Conservation (phyloP, 2,888 invertebrate genomes). For the Leptura quadrifasciata region DNA sequence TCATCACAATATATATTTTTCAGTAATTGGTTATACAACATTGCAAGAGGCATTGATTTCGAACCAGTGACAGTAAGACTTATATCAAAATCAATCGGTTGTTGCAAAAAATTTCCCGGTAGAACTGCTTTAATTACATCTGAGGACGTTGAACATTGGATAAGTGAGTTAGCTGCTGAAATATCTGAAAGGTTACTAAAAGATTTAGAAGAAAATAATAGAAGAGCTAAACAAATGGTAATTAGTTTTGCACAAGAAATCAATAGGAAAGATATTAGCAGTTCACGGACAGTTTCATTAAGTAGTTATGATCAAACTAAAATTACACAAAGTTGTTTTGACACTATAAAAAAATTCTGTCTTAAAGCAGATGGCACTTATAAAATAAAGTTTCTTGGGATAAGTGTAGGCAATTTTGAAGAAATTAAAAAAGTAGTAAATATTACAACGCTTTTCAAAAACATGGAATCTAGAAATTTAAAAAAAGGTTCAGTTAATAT, state of each 20-base stretch:
- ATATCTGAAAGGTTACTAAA: conserved; percentile 88
- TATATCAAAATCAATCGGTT: conserved; percentile 94
- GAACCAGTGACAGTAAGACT: conserved; percentile 91
- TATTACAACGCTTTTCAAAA: conserved; percentile 66
- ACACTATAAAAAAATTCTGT: conserved; percentile 79
- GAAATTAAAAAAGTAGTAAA: conserved; percentile 75
- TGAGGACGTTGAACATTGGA: conserved; percentile 86
- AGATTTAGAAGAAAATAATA: conserved; percentile 87
- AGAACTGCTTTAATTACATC: conserved; percentile 82
- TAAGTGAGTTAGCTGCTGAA: conserved; percentile 87
- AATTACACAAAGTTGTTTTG: conserved; percentile 80
- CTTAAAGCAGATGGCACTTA: conserved; percentile 66
- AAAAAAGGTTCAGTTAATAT: neutral
- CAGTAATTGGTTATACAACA: conserved; percentile 89
- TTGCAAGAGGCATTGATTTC: conserved; percentile 89
- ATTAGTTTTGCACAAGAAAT: conserved; percentile 81
- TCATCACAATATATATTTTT: conserved; percentile 52
- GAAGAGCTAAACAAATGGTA: conserved; percentile 87
- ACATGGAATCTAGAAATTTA: conserved; percentile 24
- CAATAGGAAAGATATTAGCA: conserved; percentile 76
- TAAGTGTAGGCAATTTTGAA: conserved; percentile 89
- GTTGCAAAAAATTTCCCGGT: conserved; percentile 95
- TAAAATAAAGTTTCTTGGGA: conserved; percentile 81
- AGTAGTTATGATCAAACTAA: conserved; percentile 81
- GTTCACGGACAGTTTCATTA: conserved; percentile 80